Evolutionary conservation across 2,797 vertebrate species (phyloP).

Genomic region (Melanotaenia parkinsoni): DNA sequence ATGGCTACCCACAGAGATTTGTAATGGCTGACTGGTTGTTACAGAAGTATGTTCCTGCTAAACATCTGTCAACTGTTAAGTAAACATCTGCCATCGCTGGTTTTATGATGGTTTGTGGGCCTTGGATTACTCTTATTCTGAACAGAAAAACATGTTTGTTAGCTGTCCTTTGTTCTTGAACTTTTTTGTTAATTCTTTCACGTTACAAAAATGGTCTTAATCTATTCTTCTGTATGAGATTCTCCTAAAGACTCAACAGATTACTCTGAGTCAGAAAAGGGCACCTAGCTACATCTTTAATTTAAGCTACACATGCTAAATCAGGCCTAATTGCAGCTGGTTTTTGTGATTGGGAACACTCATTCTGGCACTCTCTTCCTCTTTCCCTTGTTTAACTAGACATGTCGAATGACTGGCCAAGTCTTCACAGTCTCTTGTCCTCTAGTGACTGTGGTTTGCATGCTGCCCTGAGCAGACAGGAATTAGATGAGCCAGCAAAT

Average conservation of each 20-base stretch:
- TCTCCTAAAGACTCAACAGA: slow-evolving; percentile 1
- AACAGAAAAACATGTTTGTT: slow-evolving; percentile 11
- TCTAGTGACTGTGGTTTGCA: slow-evolving; percentile 34
- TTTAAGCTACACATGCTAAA: slow-evolving; percentile 33
- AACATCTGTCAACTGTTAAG: slow-evolving; percentile 39
- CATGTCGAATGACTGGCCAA: slow-evolving; percentile 20
- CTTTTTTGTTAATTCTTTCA: background rate
- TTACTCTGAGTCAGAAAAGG: slow-evolving; percentile 2
- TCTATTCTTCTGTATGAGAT: slow-evolving; percentile 17
- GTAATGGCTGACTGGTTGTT: slow-evolving; percentile 6
- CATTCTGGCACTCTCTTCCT: slow-evolving; percentile 9
- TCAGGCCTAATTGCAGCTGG: slow-evolving; percentile 5
- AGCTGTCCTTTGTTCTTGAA: slow-evolving; percentile 3
- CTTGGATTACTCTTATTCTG: background rate
- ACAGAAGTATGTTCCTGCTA: slow-evolving; percentile 9
- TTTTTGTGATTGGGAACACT: slow-evolving; percentile 30
- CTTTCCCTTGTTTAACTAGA: slow-evolving; percentile 13
- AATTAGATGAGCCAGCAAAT: slow-evolving; percentile 42
- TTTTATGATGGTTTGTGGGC: slow-evolving; percentile 15
- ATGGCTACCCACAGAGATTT: background rate
- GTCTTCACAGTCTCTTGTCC: slow-evolving; percentile 27
- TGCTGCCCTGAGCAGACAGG: slow-evolving; percentile 35
- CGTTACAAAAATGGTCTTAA: slow-evolving; percentile 16
- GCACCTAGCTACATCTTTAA: background rate
- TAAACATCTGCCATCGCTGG: slow-evolving; percentile 35